Conservation (phyloP, 2,113 vertebrate genomes). For the Gasterosteus nipponicus region DNA sequence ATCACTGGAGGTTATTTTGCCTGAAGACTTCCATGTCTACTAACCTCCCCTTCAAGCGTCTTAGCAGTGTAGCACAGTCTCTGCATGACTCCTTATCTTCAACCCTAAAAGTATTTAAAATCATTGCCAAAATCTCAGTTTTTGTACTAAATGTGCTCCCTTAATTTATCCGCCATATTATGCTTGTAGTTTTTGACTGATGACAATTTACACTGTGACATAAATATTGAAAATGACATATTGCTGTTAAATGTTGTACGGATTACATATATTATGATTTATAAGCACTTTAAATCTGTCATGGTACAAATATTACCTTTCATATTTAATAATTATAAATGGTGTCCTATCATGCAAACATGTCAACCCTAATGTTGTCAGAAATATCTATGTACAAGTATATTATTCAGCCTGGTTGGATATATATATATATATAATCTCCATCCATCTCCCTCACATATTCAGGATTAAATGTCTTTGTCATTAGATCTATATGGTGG, state of each 20-base stretch:
- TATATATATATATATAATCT: background rate
- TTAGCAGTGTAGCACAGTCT: slow-evolving; percentile 66
- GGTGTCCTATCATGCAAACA: slow-evolving; percentile 26
- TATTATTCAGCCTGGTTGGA: slow-evolving; percentile 21
- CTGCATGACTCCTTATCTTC: slow-evolving; percentile 65
- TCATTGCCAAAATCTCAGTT: slow-evolving; percentile 47
- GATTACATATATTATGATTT: slow-evolving; percentile 52
- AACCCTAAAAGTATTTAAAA: slow-evolving; percentile 30
- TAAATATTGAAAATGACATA: slow-evolving; percentile 39
- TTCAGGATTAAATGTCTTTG: slow-evolving; percentile 46
- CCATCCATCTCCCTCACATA: background rate
- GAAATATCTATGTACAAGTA: slow-evolving; percentile 28
- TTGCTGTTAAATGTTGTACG: slow-evolving; percentile 41
- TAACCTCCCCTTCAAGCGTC: slow-evolving; percentile 40
- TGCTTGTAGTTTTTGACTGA: slow-evolving; percentile 60
- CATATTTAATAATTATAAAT: slow-evolving; percentile 26
- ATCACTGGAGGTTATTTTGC: slow-evolving; percentile 27
- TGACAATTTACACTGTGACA: slow-evolving; percentile 71
- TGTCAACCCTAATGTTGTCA: slow-evolving; percentile 26
- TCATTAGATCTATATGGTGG: slow-evolving; percentile 43
- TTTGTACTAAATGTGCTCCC: slow-evolving; percentile 44
- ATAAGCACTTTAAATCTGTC: slow-evolving; percentile 65
- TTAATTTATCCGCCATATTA: slow-evolving; percentile 42
- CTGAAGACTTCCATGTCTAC: slow-evolving; percentile 60
- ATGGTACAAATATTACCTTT: slow-evolving; percentile 40